Evolutionary conservation across 2,888 invertebrate genomes (phyloP).

Genomic region (Brachypterus glaber): DNA sequence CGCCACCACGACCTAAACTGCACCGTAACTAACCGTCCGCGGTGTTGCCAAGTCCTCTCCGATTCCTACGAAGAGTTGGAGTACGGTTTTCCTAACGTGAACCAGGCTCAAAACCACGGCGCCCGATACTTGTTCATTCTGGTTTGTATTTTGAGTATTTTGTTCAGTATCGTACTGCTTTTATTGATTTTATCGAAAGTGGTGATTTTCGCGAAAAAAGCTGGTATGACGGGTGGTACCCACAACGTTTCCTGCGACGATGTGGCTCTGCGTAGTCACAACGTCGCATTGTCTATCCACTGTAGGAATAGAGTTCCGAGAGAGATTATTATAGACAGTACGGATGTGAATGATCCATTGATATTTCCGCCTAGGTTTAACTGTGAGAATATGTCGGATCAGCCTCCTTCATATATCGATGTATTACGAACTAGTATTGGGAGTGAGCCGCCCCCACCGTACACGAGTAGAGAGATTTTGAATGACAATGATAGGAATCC

Average conservation of each 20-base stretch:
- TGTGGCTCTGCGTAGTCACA: slow-evolving; percentile 23
- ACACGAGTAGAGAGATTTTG: slow-evolving; percentile 33
- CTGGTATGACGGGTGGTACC: slow-evolving; percentile 22
- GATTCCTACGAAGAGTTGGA: slow-evolving; percentile 36
- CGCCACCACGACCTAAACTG: slow-evolving; percentile 41
- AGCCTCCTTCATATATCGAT: slow-evolving; percentile 36
- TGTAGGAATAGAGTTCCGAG: slow-evolving; percentile 21
- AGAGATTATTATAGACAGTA: slow-evolving; percentile 20
- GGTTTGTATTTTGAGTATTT: slow-evolving; percentile 37
- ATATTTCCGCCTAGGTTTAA: slow-evolving; percentile 23
- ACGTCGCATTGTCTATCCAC: slow-evolving; percentile 23
- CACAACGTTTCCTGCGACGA: slow-evolving; percentile 24
- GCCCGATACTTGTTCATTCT: slow-evolving; percentile 37
- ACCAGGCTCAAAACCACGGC: slow-evolving; percentile 29
- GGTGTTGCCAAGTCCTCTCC: slow-evolving; percentile 39
- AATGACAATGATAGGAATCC: slow-evolving; percentile 14
- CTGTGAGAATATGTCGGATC: slow-evolving; percentile 23
- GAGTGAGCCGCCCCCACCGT: slow-evolving; percentile 41
- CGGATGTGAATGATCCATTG: slow-evolving; percentile 31
- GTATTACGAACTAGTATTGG: slow-evolving; percentile 25
- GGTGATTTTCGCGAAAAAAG: slow-evolving; percentile 35
- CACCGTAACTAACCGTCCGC: slow-evolving; percentile 38
- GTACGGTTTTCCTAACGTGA: slow-evolving; percentile 28
- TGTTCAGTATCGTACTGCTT: slow-evolving; percentile 34
- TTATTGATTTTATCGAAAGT: slow-evolving; percentile 36